Percentiles rank a stretch among this genome's conserved stretches.
Conservation (phyloP, 2,797 vertebrate genomes). For the Caiman crocodilus region DNA sequence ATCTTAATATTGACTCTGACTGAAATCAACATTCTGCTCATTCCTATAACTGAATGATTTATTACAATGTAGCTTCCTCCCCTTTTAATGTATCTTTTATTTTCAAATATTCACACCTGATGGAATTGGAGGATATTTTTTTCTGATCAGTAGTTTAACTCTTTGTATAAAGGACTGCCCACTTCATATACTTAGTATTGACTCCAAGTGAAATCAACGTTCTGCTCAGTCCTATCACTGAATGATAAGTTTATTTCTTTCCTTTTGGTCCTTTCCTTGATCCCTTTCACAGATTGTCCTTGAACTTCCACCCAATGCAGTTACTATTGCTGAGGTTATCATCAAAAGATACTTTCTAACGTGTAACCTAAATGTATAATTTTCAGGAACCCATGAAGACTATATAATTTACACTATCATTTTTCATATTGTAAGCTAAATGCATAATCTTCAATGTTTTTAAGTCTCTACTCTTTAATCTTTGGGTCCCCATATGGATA, state of each 20-base stretch:
- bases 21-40: constrained; percentile 28
- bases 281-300: neutral
- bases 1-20: constrained; percentile 59
- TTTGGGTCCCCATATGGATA: constrained; percentile 36
- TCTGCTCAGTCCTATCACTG: too few relatives aligned
- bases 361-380: constrained; percentile 20
- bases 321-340: neutral
- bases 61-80: constrained; percentile 25
- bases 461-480: constrained; percentile 27
- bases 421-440: constrained; percentile 44
- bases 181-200: neutral
- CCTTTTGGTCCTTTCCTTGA: neutral
- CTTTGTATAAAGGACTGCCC: neutral
- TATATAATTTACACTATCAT: constrained; percentile 50
- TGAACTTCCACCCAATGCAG: neutral
- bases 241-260: neutral
- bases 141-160: constrained; percentile 12
- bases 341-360: constrained; percentile 31
- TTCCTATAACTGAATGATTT: constrained; percentile 58
- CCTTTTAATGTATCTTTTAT: constrained; percentile 22
- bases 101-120: constrained; percentile 31
- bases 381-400: neutral
- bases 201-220: too few relatives aligned
- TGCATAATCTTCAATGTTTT: constrained; percentile 56
- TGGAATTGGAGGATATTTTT: constrained; percentile 23